Percentiles rank a stretch among this genome's conserved stretches.
These are phyloP conservation scores for Abramis brama DNA, from an alignment of 2,113 vertebrate species.

Conservation along the genomic window DNA sequence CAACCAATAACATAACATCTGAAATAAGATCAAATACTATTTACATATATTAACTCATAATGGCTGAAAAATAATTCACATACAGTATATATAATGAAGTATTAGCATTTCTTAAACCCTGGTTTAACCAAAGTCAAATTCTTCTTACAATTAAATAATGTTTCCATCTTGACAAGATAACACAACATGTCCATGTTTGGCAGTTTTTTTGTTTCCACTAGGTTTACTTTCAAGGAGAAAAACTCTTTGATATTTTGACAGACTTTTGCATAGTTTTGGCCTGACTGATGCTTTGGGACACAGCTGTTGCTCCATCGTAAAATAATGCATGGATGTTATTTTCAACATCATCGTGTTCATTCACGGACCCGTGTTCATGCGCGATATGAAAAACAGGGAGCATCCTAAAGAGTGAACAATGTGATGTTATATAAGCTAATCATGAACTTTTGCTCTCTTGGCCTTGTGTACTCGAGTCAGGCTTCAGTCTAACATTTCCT, in stretches of 20 bases:
- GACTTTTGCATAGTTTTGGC: no score
- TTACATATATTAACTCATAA: not conserved
- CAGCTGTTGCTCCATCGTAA: no score
- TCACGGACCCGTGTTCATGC: no score
- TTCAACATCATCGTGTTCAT: not conserved
- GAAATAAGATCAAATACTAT: no score
- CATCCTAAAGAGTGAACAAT: not conserved
- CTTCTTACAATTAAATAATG: not conserved
- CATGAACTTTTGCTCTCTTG: not conserved
- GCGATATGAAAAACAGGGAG: not conserved
- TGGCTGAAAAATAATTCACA: no score
- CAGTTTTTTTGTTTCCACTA: no score
- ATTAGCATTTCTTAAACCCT: not conserved
- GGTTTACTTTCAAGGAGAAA: no score
- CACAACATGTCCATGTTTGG: no score
- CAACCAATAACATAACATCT: not conserved
- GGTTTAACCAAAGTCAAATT: not conserved
- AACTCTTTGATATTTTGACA: no score
- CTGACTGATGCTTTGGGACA: no score
- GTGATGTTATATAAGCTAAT: not conserved
- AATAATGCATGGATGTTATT: no score
- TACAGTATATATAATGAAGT: not conserved
- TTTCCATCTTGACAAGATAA: not conserved
- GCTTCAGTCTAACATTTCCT: not conserved
- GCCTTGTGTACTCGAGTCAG: not conserved